Base-by-base conservation (phyloP, 2,888 invertebrate genomes). In the Lasioglossum pauxillum region DNA sequence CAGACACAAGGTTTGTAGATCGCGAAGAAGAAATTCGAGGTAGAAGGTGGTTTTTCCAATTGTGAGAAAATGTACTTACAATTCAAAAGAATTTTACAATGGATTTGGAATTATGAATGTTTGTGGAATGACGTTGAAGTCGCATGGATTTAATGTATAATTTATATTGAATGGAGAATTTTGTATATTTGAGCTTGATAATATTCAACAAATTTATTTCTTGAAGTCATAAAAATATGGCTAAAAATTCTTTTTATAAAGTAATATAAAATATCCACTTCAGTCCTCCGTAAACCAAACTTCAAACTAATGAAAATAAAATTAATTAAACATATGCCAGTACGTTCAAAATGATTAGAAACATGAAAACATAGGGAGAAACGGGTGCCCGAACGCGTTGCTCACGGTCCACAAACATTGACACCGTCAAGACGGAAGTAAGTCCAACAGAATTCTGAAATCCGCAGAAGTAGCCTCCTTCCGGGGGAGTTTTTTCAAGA, bases 371-470 rank as follows among this genome's bases (percentile, higher is more conserved):
- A 53, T 67, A 60, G 44, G 53, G 76, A 76, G 76, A 76, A 73
- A 53, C 35, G 64, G 41, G 4, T 46, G 38, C 14, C 27, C n/a
- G 49, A 53, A 53, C 75, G 41, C 60, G 53, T 53, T 73, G 72
- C 44, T 67, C 35, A 16, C 35, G 72, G 49, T 76, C 44, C 49
- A 27, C 83, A 83, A 83, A 83, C 80, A 80, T 83, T 80, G 64
- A 73, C 80, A 31, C 72, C 27, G 46, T 4, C 67, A 35, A 67
- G 8, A 31, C 8, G 60, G 64, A 64, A 64, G 64, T 8, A n/a
- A 57, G 60, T 81, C 75, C 74, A 23, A 64, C 57, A 78, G 84
- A 86, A 84, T 85, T 82, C 84, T 49, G 23, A 67, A 78, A 85
- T 80, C 75, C 80, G 14, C 27, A 31, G 35, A 35, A 87, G 78